phyloP scores from a whole-genome alignment of 2,888 invertebrate genomes.

The Synergus laeviventris region DNA sequence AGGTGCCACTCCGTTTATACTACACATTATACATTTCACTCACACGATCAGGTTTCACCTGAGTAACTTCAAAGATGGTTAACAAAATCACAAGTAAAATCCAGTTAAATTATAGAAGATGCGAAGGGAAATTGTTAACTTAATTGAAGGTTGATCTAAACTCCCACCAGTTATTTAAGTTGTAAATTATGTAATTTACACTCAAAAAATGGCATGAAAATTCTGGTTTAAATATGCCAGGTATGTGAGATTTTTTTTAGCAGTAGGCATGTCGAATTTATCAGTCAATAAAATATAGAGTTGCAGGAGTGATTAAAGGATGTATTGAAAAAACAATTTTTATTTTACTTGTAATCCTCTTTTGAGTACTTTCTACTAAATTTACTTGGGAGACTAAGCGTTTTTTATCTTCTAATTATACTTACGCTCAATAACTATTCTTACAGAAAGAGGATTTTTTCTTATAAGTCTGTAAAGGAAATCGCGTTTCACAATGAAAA shows the following conservation, averaged over 20 bases:
- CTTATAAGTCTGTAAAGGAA: neutral
- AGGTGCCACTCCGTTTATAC: too few species aligned
- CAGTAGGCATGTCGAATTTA: neutral
- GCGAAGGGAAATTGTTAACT: too few species aligned
- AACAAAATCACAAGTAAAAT: neutral
- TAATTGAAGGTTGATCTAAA: too few species aligned
- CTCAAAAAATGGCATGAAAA: too few species aligned
- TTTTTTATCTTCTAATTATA: constrained; percentile 28
- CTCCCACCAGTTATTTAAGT: too few species aligned
- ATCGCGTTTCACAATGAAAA: neutral
- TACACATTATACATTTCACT: too few species aligned
- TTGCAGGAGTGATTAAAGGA: neutral
- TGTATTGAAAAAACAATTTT: neutral
- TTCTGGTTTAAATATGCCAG: too few species aligned
- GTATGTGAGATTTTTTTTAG: neutral
- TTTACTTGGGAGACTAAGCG: neutral
- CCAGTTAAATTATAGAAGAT: neutral
- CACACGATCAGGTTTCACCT: too few species aligned
- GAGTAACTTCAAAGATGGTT: too few species aligned
- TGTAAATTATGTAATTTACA: too few species aligned
- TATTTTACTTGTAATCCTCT: neutral
- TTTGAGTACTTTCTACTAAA: neutral
- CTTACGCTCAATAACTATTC: constrained; percentile 14
- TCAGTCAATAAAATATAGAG: neutral
- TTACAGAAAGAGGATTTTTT: constrained; percentile 2